These are phyloP conservation scores for Micoletzkya japonica DNA, from an alignment of 2,888 invertebrate genomes.

Conservation along the genomic window DNA sequence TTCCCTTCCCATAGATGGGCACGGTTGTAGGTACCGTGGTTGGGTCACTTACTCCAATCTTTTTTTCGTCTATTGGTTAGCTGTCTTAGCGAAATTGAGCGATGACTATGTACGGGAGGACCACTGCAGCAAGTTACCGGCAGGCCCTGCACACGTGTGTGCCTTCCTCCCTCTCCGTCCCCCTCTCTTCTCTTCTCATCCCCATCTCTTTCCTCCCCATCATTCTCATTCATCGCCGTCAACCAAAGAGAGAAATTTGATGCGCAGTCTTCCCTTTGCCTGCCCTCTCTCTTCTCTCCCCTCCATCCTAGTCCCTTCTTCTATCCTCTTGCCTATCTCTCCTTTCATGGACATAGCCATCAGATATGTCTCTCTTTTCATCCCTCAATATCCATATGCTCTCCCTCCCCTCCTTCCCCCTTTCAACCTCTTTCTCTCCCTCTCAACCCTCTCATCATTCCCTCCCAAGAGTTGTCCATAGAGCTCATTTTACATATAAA, in stretches of 20 bases:
- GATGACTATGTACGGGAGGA: too few relatives aligned
- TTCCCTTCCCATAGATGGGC: too few relatives aligned
- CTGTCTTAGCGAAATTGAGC: too few relatives aligned
- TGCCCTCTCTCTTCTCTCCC: slow-evolving; percentile 13
- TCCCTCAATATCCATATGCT: slow-evolving; percentile 1
- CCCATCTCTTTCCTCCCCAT: neutral
- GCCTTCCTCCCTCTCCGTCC: too few relatives aligned
- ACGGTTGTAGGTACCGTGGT: too few relatives aligned
- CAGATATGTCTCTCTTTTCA: slow-evolving; percentile 4
- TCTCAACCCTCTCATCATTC: slow-evolving; percentile 29
- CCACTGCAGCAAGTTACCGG: neutral
- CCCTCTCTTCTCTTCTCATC: too few relatives aligned
- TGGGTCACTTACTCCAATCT: too few relatives aligned
- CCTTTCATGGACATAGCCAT: too few relatives aligned
- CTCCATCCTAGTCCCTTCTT: neutral
- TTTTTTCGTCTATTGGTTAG: too few relatives aligned
- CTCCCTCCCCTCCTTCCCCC: slow-evolving; percentile 11
- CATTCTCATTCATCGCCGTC: neutral
- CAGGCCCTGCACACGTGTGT: too few relatives aligned
- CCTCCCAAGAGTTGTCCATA: too few relatives aligned
- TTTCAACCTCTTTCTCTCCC: slow-evolving; percentile 22
- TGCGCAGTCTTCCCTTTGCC: slow-evolving; percentile 3
- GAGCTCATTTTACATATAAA: too few relatives aligned
- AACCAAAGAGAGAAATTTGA: neutral
- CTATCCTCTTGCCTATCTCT: slow-evolving; percentile 13